phyloP scores from a whole-genome alignment of 2,888 invertebrate species.

The Agrochola macilenta region DNA sequence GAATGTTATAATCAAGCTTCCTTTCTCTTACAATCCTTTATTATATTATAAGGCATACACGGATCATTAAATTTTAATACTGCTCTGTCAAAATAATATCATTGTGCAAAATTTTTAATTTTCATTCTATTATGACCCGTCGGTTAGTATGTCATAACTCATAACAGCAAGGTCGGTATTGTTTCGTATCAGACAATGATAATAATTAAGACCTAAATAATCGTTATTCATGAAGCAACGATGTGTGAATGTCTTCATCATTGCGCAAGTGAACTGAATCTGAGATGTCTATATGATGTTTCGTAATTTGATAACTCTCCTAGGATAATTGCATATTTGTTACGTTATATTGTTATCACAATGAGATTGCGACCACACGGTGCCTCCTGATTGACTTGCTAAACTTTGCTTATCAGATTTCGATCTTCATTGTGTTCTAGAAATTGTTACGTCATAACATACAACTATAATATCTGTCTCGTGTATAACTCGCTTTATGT shows the following conservation, averaged over 20 bases:
- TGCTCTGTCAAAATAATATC: constrained; percentile 26
- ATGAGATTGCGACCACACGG: constrained; percentile 29
- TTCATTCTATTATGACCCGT: constrained; percentile 10
- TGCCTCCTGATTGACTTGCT: constrained; percentile 32
- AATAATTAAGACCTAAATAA: constrained; percentile 43
- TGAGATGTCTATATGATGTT: constrained; percentile 42
- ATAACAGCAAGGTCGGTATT: constrained; percentile 43
- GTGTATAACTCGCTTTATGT: constrained; percentile 28
- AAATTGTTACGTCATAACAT: constrained; percentile 20
- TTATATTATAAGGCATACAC: constrained; percentile 5
- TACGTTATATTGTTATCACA: constrained; percentile 45
- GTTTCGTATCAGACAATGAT: constrained; percentile 49
- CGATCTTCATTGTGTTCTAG: constrained; percentile 6
- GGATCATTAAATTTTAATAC: constrained; percentile 33
- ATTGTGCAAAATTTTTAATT: constrained; percentile 41
- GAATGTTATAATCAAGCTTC: constrained; percentile 10
- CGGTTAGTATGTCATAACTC: constrained; percentile 27
- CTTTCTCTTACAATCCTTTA: constrained; percentile 25
- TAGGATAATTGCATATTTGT: constrained; percentile 59
- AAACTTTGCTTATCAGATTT: constrained; percentile 44
- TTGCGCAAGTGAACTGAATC: constrained; percentile 58
- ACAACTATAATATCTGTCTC: constrained; percentile 7
- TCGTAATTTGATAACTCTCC: constrained; percentile 53
- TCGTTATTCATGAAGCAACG: constrained; percentile 50
- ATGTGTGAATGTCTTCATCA: constrained; percentile 61